A percentile compares a stretch with the other conserved stretches of the same genome.
phyloP scores from a whole-genome alignment of 2,888 invertebrate species.

The Cephus rjabovi region DNA sequence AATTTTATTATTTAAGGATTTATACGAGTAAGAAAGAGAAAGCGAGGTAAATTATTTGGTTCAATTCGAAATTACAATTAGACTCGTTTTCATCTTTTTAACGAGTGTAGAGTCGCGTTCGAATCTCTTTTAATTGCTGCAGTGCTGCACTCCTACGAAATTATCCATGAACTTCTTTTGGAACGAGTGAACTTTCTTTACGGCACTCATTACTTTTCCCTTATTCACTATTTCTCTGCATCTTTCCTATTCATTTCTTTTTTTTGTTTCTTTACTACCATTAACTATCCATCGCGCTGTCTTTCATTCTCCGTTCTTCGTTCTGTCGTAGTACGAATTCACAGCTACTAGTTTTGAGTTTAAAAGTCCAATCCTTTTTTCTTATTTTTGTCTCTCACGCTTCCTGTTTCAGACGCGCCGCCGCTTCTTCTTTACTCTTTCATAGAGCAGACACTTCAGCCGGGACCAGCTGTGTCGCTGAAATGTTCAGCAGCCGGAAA shows the following conservation, averaged over 20 bases:
- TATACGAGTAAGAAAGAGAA: not conserved
- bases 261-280: slow-evolving; percentile 20
- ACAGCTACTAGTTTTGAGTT: not conserved
- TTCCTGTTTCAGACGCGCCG: slow-evolving; percentile 74
- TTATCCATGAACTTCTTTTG: not conserved
- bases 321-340: not conserved
- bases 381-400: not conserved
- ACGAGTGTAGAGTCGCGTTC: not conserved
- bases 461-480: slow-evolving; percentile 81
- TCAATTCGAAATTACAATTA: not conserved
- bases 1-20: not conserved
- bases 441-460: slow-evolving; percentile 82
- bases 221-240: not conserved
- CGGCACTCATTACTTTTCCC: not conserved
- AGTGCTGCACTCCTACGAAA: not conserved
- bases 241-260: slow-evolving; percentile 3
- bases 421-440: slow-evolving; percentile 81
- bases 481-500: slow-evolving; percentile 82
- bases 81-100: not conserved
- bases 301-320: slow-evolving; percentile 21
- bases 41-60: not conserved
- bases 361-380: not conserved
- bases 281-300: slow-evolving; percentile 11
- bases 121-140: not conserved
- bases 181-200: not conserved